phyloP scores from a whole-genome alignment of 2,797 vertebrate genomes.

The Alectoris magna region DNA sequence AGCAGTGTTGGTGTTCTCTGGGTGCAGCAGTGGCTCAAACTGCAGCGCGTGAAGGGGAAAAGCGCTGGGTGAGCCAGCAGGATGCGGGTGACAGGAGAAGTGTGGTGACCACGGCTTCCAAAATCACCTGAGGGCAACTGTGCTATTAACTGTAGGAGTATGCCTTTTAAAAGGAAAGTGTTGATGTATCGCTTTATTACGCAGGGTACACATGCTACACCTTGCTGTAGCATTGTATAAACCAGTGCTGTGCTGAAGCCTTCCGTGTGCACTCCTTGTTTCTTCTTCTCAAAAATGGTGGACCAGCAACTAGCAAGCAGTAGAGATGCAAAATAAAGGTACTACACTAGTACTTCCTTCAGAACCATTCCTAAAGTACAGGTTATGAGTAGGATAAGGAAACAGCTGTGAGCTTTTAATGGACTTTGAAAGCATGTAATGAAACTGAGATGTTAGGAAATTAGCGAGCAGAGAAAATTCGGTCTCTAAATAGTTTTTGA shows the following conservation, averaged over 20 bases:
- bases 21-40: neutral
- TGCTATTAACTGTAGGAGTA: fast-evolving
- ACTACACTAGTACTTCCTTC: neutral
- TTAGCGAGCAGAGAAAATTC: neutral
- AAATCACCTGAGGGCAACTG: neutral
- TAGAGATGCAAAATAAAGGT: neutral
- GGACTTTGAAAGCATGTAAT: neutral
- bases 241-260: neutral
- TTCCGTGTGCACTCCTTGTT: neutral
- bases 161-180: neutral
- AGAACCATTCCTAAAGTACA: neutral
- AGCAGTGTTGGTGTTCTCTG: neutral
- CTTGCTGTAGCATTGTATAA: neutral
- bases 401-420: neutral
- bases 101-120: neutral
- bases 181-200: neutral
- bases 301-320: neutral
- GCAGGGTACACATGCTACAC: neutral
- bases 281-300: neutral
- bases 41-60: neutral
- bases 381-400: neutral
- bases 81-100: neutral
- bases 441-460: neutral
- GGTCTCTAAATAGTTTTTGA: neutral
- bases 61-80: neutral